Percentiles rank a stretch among this genome's conserved stretches.
Conservation (phyloP, 2,888 invertebrate genomes). For the Sinelater perroti region DNA sequence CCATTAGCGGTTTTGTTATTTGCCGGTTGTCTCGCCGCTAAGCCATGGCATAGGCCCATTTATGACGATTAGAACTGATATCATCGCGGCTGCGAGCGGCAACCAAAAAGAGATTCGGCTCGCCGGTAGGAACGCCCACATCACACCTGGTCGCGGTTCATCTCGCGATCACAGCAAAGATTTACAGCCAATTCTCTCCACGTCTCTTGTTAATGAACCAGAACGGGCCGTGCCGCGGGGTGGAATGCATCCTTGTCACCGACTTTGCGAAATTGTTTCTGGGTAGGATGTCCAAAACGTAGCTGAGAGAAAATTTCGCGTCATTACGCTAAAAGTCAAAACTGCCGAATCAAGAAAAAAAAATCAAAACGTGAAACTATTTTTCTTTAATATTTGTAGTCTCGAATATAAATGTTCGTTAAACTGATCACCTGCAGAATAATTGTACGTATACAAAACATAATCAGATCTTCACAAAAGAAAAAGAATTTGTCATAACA, state of each 20-base stretch:
- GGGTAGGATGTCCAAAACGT: too few species aligned
- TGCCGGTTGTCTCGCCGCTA: too few species aligned
- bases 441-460: too few species aligned
- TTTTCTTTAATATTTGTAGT: too few species aligned
- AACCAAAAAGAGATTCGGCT: slow-evolving; percentile 48
- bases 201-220: slow-evolving; percentile 45
- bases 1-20: too few species aligned
- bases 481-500: too few species aligned
- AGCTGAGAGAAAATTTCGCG: too few species aligned
- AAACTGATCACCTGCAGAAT: too few species aligned
- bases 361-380: too few species aligned
- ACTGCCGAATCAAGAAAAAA: too few species aligned
- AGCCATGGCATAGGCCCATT: slow-evolving; percentile 21
- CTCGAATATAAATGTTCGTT: slow-evolving; percentile 1
- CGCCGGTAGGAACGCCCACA: slow-evolving; percentile 49
- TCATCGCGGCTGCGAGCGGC: slow-evolving; percentile 44
- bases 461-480: too few species aligned
- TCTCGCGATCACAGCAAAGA: slow-evolving; percentile 47
- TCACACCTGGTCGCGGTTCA: slow-evolving; percentile 50
- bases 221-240: slow-evolving; percentile 41
- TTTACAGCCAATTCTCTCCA: slow-evolving; percentile 48
- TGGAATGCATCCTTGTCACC: slow-evolving; percentile 39
- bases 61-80: slow-evolving; percentile 41
- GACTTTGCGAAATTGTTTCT: slow-evolving; percentile 35
- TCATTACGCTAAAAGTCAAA: too few species aligned